These are phyloP conservation scores for Epizoanthus rinbou DNA, from an alignment of 92 coral and sea anemone genomes.

Conservation along the genomic window DNA sequence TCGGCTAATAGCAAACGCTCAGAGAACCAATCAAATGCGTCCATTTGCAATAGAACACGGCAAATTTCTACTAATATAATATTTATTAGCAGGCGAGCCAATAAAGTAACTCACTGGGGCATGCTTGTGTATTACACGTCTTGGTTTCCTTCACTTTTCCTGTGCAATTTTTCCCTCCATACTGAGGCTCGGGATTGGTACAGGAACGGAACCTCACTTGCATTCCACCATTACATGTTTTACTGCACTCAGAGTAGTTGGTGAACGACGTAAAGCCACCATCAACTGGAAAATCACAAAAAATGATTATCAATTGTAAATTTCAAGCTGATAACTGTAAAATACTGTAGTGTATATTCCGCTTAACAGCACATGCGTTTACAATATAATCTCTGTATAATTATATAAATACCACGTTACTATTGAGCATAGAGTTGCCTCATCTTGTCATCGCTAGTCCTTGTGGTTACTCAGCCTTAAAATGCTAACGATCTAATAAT, in stretches of 20 bases:
- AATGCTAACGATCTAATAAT: too few species aligned
- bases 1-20: too few species aligned
- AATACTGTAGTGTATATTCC: neutral
- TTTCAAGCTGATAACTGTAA: neutral
- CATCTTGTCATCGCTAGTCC: too few species aligned
- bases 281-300: constrained; percentile 61
- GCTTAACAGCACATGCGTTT: neutral
- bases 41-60: too few species aligned
- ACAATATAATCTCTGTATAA: too few species aligned
- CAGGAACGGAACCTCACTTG: constrained; percentile 87
- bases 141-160: constrained; percentile 75
- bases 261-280: constrained; percentile 88
- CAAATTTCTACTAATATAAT: too few species aligned
- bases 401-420: too few species aligned
- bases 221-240: constrained; percentile 89
- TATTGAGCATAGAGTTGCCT: too few species aligned
- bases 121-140: constrained; percentile 84
- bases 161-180: constrained; percentile 87
- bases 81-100: neutral
- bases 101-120: constrained; percentile 73
- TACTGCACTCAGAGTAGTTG: constrained; percentile 86
- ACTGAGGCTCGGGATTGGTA: constrained; percentile 87
- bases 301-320: neutral
- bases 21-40: too few species aligned
- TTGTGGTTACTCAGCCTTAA: too few species aligned